Evolutionary conservation across 1,140 invertebrate genomes (phyloP).

Genomic region (Drosophila serrata): DNA sequence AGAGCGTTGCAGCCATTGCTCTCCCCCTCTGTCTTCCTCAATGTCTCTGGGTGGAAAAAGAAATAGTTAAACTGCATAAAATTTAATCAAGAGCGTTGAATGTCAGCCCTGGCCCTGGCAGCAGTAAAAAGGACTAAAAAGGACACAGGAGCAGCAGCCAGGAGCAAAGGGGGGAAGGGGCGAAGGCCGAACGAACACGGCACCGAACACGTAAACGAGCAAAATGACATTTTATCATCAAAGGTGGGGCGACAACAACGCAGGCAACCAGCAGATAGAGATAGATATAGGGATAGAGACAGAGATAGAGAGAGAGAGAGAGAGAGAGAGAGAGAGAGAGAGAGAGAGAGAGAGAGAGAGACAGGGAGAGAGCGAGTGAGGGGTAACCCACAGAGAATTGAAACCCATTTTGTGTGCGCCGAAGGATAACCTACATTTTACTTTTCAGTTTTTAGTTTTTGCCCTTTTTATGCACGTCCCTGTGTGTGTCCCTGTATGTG

Average conservation of each 20-base stretch:
- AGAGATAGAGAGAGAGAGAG: constrained; percentile 37
- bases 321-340: constrained; percentile 18
- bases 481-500: constrained; percentile 14
- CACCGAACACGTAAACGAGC: constrained; percentile 77
- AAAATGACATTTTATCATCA: constrained; percentile 84
- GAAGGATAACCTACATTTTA: constrained; percentile 83
- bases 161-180: not conserved
- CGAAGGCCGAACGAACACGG: constrained; percentile 43
- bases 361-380: constrained; percentile 10
- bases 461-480: constrained; percentile 70
- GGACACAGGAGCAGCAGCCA: constrained; percentile 21
- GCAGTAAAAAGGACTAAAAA: constrained; percentile 21
- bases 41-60: constrained; percentile 25
- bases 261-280: constrained; percentile 38
- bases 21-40: not conserved
- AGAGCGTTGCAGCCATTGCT: constrained; percentile 24
- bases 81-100: constrained; percentile 83
- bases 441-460: constrained; percentile 79
- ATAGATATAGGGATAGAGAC: constrained; percentile 29
- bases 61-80: constrained; percentile 84
- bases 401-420: constrained; percentile 76
- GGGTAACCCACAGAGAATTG: constrained; percentile 50
- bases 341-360: not conserved
- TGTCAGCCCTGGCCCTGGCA: constrained; percentile 76
- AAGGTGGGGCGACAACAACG: constrained; percentile 64